Evolutionary conservation across 2,888 invertebrate genomes (phyloP).

Genomic region (Trichacis sp.): DNA sequence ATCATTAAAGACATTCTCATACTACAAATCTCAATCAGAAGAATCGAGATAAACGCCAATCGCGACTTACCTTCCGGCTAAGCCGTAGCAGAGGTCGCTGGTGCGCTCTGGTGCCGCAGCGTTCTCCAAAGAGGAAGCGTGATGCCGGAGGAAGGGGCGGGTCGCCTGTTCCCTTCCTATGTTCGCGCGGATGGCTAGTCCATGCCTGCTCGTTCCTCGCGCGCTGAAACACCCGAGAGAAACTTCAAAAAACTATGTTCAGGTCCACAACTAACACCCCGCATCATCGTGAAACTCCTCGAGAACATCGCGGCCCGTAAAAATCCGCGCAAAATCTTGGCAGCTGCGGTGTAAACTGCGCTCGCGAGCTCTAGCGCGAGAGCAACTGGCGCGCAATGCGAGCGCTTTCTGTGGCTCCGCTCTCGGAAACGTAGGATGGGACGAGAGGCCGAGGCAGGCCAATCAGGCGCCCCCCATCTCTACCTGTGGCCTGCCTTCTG

Average conservation of each 20-base stretch:
- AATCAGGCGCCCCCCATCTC: slow-evolving; percentile 65
- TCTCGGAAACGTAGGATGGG: slow-evolving; percentile 59
- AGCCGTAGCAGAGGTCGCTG: slow-evolving; percentile 60
- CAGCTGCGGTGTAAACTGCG: slow-evolving; percentile 52
- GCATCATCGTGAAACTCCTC: too few species aligned
- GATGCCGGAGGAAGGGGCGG: slow-evolving; percentile 49
- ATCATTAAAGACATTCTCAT: too few species aligned
- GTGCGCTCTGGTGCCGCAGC: slow-evolving; percentile 42
- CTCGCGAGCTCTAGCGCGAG: slow-evolving; percentile 47
- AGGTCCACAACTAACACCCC: too few species aligned
- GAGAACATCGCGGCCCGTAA: too few species aligned
- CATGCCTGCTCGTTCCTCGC: slow-evolving; percentile 58
- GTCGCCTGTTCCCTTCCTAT: slow-evolving; percentile 59
- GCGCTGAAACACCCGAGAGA: slow-evolving; percentile 61
- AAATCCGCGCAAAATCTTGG: too few species aligned
- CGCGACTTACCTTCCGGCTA: slow-evolving; percentile 68
- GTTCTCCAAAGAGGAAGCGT: slow-evolving; percentile 44
- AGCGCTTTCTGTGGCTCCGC: slow-evolving; percentile 52
- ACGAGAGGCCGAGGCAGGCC: slow-evolving; percentile 59
- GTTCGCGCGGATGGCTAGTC: slow-evolving; percentile 57
- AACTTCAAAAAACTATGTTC: too few species aligned
- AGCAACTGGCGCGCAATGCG: slow-evolving; percentile 54
- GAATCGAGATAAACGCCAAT: too few species aligned
- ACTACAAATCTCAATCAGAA: too few species aligned
- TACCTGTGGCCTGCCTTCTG: slow-evolving; percentile 61